A percentile compares a stretch with the other conserved stretches of the same genome.
Conservation (phyloP, 2,888 invertebrate species). For the Erynnis tages region DNA sequence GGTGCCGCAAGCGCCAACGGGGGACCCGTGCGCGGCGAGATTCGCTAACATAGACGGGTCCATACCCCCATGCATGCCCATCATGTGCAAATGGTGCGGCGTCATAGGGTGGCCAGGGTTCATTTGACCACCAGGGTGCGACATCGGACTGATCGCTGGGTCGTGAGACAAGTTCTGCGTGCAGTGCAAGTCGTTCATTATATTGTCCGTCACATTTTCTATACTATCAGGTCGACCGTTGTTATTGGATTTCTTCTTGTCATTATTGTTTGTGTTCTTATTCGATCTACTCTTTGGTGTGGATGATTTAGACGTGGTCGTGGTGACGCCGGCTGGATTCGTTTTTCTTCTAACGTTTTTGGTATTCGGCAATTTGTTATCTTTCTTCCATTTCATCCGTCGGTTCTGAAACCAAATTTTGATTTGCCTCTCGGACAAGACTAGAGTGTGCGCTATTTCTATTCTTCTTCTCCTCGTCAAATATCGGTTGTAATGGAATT, state of each 20-base stretch:
- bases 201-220: conserved; percentile 84
- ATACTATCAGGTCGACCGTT: conserved; percentile 83
- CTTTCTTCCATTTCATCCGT: conserved; percentile 89
- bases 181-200: conserved; percentile 82
- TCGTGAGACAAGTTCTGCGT: conserved; percentile 73
- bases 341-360: conserved; percentile 88
- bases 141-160: conserved; percentile 76
- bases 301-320: conserved; percentile 76
- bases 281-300: conserved; percentile 86
- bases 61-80: conserved; percentile 72
- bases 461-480: conserved; percentile 96
- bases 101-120: conserved; percentile 80
- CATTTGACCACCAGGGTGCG: conserved; percentile 71
- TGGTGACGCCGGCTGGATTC: conserved; percentile 86
- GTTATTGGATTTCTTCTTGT: conserved; percentile 77
- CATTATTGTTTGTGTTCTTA: conserved; percentile 79
- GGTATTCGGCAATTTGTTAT: conserved; percentile 94
- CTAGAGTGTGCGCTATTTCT: conserved; percentile 98
- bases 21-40: conserved; percentile 78
- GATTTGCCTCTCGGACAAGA: conserved; percentile 93
- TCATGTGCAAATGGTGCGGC: conserved; percentile 74
- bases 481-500: conserved; percentile 98
- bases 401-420: conserved; percentile 95
- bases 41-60: conserved; percentile 76
- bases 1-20: conserved; percentile 75